phyloP scores from a whole-genome alignment of 1,140 invertebrate species.

The Caenorhabditis inopinata region DNA sequence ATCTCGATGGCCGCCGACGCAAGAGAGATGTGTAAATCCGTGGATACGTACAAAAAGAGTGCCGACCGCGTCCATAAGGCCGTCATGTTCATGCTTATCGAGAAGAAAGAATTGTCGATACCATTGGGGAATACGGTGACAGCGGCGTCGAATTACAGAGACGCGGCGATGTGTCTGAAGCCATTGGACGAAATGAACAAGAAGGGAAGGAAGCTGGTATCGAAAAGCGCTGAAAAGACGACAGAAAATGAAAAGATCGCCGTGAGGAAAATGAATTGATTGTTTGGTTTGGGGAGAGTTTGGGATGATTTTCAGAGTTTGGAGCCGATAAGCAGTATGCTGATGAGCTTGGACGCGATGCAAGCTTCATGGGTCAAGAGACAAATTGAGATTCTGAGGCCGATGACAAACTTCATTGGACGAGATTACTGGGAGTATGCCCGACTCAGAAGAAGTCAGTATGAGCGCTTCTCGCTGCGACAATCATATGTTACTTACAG shows the following conservation, averaged over 20 bases:
- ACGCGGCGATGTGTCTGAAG: not conserved
- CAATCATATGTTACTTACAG: no score
- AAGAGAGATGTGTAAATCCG: not conserved
- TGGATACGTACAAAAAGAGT: not conserved
- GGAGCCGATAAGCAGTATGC: not conserved
- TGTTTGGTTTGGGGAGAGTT: no score
- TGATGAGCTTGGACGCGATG: not conserved
- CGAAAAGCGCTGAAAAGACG: no score
- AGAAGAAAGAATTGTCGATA: not conserved
- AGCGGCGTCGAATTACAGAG: not conserved
- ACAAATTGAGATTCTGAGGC: not conserved
- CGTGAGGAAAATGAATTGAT: not conserved
- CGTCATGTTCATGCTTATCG: not conserved
- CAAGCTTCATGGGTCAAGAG: not conserved
- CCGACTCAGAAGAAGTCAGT: not conserved
- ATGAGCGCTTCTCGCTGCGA: no score
- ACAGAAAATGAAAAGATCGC: no score
- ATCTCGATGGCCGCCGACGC: not conserved
- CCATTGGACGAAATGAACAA: not conserved
- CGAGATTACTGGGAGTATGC: slow-evolving; percentile 3
- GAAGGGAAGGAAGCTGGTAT: slow-evolving; percentile 8
- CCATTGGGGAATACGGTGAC: not conserved
- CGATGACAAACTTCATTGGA: not conserved
- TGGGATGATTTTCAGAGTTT: not conserved
- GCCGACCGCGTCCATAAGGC: not conserved